A percentile compares a stretch with the other conserved stretches of the same genome.
phyloP scores from a whole-genome alignment of 2,888 invertebrate genomes.

The Eucera pruinosa region DNA sequence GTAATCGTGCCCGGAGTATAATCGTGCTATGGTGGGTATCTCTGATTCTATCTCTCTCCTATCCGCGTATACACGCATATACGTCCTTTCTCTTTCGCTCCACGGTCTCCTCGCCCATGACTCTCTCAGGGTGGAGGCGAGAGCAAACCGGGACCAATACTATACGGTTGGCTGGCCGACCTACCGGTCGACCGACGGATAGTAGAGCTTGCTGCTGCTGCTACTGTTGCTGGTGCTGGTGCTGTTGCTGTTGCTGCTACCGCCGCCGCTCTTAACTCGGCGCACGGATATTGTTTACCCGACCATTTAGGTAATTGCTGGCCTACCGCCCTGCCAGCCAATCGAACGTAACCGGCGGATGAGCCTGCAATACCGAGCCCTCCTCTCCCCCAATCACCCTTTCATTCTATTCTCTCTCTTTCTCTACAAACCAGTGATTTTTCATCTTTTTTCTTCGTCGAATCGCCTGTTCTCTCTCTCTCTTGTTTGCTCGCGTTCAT shows the following conservation, averaged over 20 bases:
- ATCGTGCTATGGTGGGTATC: slow-evolving; percentile 54
- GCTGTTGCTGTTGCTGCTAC: slow-evolving; percentile 49
- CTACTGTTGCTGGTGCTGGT: slow-evolving; percentile 24
- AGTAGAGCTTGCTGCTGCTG: slow-evolving; percentile 35
- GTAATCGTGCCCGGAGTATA: slow-evolving; percentile 65
- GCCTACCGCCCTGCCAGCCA: slow-evolving; percentile 81
- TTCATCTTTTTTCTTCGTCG: slow-evolving; percentile 21
- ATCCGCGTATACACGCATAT: background rate
- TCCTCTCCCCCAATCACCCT: slow-evolving; percentile 37
- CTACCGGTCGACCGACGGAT: slow-evolving; percentile 52
- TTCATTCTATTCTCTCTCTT: slow-evolving; percentile 11
- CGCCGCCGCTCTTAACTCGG: slow-evolving; percentile 80
- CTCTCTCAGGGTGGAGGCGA: slow-evolving; percentile 22
- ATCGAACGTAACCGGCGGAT: slow-evolving; percentile 80
- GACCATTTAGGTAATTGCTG: slow-evolving; percentile 84
- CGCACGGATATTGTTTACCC: slow-evolving; percentile 83
- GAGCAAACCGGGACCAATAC: slow-evolving; percentile 55
- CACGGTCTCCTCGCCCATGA: slow-evolving; percentile 1
- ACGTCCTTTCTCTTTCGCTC: slow-evolving; percentile 16
- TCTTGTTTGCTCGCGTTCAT: slow-evolving; percentile 31
- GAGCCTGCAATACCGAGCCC: slow-evolving; percentile 77
- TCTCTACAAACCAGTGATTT: slow-evolving; percentile 24
- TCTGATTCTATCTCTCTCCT: slow-evolving; percentile 10
- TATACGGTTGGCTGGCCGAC: slow-evolving; percentile 29
- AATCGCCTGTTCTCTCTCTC: slow-evolving; percentile 14